Evolutionary conservation across 1,140 invertebrate genomes (phyloP).

Genomic region (Anoplolepis gracilipes): DNA sequence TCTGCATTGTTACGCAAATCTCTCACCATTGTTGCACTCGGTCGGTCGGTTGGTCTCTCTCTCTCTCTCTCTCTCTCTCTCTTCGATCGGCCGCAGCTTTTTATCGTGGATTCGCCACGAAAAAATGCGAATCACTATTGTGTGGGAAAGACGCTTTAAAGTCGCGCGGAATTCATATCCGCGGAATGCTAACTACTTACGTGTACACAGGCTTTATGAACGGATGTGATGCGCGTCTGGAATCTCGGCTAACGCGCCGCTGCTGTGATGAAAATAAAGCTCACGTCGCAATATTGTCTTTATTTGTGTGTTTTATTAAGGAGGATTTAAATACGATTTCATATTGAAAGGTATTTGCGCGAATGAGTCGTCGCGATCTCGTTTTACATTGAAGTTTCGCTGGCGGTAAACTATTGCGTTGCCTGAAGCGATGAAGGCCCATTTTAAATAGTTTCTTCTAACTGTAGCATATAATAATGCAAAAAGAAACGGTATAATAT

Average conservation of each 20-base stretch:
- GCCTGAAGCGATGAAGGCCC: neutral
- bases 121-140: constrained; percentile 35
- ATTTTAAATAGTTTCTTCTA: no score
- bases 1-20: constrained; percentile 13
- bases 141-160: constrained; percentile 51
- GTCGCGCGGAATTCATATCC: constrained; percentile 60
- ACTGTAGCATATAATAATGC: neutral
- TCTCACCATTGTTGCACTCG: neutral
- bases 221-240: constrained; percentile 26
- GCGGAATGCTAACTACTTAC: constrained; percentile 62
- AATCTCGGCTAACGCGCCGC: constrained; percentile 30
- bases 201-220: constrained; percentile 52
- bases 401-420: neutral
- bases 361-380: neutral
- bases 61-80: no score
- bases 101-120: constrained; percentile 28
- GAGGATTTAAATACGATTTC: neutral
- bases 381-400: neutral
- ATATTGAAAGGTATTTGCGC: neutral
- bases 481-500: neutral
- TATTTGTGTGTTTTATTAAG: neutral
- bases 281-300: neutral
- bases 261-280: no score
- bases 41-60: neutral
- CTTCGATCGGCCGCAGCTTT: constrained; percentile 21